Evolutionary conservation across 2,888 invertebrate species (phyloP).

Genomic region (Epistrophella euchroma): DNA sequence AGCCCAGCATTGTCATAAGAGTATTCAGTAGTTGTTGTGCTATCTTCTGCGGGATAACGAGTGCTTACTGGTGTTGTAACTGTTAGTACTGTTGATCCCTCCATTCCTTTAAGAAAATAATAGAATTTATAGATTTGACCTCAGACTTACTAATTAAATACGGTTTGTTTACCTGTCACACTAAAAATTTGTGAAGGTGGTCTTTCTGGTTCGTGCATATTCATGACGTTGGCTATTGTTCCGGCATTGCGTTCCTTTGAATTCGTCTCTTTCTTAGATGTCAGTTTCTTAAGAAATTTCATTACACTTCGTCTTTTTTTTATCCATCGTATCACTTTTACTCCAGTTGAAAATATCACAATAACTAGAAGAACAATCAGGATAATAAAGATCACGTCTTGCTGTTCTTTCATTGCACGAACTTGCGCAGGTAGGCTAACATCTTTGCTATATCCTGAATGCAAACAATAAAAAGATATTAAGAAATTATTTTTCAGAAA

Average conservation of each 20-base stretch:
- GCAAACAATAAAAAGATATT: not conserved
- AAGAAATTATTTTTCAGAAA: not conserved
- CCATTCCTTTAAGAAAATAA: constrained; percentile 82
- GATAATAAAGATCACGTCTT: constrained; percentile 79
- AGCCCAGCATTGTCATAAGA: constrained; percentile 92
- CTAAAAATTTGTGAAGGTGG: constrained; percentile 81
- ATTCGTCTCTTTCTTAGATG: constrained; percentile 77
- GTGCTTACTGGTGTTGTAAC: constrained; percentile 89
- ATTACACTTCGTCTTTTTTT: constrained; percentile 78
- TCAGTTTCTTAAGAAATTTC: constrained; percentile 77
- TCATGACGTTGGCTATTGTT: constrained; percentile 81
- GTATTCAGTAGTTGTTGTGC: constrained; percentile 88
- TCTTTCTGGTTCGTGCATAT: constrained; percentile 81
- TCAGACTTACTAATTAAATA: not conserved
- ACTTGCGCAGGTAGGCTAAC: constrained; percentile 79
- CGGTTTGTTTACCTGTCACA: constrained; percentile 79
- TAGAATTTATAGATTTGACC: too few relatives aligned
- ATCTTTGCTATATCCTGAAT: constrained; percentile 78
- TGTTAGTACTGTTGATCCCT: constrained; percentile 87
- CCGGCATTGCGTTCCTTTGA: constrained; percentile 80
- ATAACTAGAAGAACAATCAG: constrained; percentile 79
- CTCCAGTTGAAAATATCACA: constrained; percentile 78
- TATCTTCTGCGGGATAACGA: constrained; percentile 90
- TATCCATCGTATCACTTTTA: constrained; percentile 79
- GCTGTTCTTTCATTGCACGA: constrained; percentile 79